Evolutionary conservation across 2,888 invertebrate genomes (phyloP), one percentile per base, ranked within the genome.

Genomic region (Xanthia togata): DNA sequence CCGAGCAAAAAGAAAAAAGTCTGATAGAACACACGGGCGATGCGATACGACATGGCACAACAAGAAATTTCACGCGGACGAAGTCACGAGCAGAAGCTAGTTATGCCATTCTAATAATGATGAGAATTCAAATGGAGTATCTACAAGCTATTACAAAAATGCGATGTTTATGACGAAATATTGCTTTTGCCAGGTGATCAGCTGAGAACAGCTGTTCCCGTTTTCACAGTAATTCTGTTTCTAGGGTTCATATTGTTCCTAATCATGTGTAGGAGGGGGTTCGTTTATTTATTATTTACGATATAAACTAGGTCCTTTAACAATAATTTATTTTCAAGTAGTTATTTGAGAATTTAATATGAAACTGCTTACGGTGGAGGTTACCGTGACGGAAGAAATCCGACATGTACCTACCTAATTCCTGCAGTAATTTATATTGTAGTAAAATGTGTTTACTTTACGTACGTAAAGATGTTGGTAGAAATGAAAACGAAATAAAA

Each of bases 401-500:
- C 0, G 26, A 12, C 47, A 23, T 17, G 14, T 31, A 31, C 44
- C 12, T 12, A 50, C 50, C 50, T 55, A 31, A 31, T 31, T 31
- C 31, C 9, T 17, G 17, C 35, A 47, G 20, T 64, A 14, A 20
- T 71, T 14, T 3, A 35, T 35, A 23, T 17, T 31, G 14, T 23
- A 17, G 17, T 47, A n/a, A 35, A 74, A 53, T 63, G 8, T 12
- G 9, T 35, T 12, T 4, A 17, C n/a, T n/a, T n/a, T n/a, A n/a
- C n/a, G n/a, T n/a, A n/a, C n/a, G n/a, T n/a, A n/a, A n/a, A n/a
- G n/a, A n/a, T n/a, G n/a, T n/a, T n/a, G n/a, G 55, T 62, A 31
- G n/a, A 31, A 50, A 69, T 70, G 17, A 53, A 85, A 76, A 82
- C 31, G 2, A 81, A 85, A 86, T 82, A 79, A 81, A 84, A 76